phyloP scores from a whole-genome alignment of 2,113 vertebrate genomes.

The Epinephelus fuscoguttatus region DNA sequence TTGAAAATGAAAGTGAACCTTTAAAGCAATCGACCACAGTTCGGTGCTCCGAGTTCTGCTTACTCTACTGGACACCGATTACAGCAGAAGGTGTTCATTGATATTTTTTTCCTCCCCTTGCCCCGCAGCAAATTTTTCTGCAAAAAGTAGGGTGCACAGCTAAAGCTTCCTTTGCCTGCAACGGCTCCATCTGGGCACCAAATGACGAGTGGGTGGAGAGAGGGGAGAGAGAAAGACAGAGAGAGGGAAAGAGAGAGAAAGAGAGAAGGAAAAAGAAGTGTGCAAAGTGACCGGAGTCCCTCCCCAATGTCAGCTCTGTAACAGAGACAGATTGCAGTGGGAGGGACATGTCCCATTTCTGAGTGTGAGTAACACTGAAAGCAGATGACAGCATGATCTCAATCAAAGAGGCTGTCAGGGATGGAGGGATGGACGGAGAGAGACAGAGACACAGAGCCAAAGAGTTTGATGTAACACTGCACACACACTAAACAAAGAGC shows the following conservation, averaged over 20 bases:
- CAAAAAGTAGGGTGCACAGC: conserved; percentile 54
- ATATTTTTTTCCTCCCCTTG: conserved; percentile 15
- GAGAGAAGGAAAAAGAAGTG: conserved; percentile 11
- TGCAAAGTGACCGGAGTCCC: conserved; percentile 57
- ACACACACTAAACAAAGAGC: conserved; percentile 16
- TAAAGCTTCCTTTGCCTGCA: conserved; percentile 52
- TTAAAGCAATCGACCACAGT: neutral
- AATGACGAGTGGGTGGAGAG: conserved; percentile 62
- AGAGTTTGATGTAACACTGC: conserved; percentile 9
- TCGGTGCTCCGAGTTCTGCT: neutral
- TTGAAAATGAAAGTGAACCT: too few relatives aligned
- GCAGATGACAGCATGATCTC: conserved; percentile 72
- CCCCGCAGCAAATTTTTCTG: conserved; percentile 51
- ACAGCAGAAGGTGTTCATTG: conserved; percentile 25
- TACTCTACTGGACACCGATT: conserved; percentile 32
- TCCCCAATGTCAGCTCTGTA: conserved; percentile 57
- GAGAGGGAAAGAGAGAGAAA: conserved; percentile 16
- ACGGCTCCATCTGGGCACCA: conserved; percentile 72
- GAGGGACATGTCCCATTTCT: conserved; percentile 77
- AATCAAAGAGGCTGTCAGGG: conserved; percentile 56
- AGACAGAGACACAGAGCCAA: conserved; percentile 5
- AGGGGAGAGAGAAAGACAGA: conserved; percentile 9
- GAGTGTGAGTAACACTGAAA: conserved; percentile 72
- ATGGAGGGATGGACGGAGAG: conserved; percentile 20
- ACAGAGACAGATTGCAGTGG: conserved; percentile 81